A percentile compares a stretch with the other conserved stretches of the same genome.
These are phyloP conservation scores for Tinea trinotella DNA, from an alignment of 2,888 invertebrate species.

Conservation along the genomic window DNA sequence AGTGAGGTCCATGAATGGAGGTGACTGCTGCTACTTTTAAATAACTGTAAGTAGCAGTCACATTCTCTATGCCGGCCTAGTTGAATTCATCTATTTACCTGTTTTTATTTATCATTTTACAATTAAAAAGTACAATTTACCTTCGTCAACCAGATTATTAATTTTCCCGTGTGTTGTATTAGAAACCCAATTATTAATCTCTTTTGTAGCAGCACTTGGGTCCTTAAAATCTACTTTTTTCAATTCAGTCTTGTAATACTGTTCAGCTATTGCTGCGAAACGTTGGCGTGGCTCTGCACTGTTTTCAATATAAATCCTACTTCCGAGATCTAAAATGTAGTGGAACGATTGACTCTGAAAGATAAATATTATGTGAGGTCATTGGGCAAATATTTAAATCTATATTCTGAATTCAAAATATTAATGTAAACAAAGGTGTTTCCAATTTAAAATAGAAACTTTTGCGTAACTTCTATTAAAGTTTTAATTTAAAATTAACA, in stretches of 20 bases:
- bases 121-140: too few species aligned
- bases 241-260: slow-evolving; percentile 78
- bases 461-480: too few species aligned
- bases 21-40: too few species aligned
- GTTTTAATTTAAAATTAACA: too few species aligned
- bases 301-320: slow-evolving; percentile 75
- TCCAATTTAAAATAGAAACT: too few species aligned
- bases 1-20: too few species aligned
- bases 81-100: too few species aligned
- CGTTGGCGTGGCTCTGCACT: slow-evolving; percentile 68
- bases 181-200: slow-evolving; percentile 87
- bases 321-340: slow-evolving; percentile 75
- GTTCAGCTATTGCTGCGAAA: slow-evolving; percentile 74
- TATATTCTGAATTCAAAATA: too few species aligned
- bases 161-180: slow-evolving; percentile 83
- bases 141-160: slow-evolving; percentile 74
- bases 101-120: not conserved
- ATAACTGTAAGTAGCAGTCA: too few species aligned
- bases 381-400: not conserved
- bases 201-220: slow-evolving; percentile 61
- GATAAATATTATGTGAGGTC: not conserved
- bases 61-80: too few species aligned
- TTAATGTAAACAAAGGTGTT: too few species aligned
- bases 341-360: slow-evolving; percentile 51
- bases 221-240: slow-evolving; percentile 75